Percentiles rank a stretch among this genome's conserved stretches.
Conservation (phyloP, 2,113 vertebrate genomes). For the Festucalex cinctus region DNA sequence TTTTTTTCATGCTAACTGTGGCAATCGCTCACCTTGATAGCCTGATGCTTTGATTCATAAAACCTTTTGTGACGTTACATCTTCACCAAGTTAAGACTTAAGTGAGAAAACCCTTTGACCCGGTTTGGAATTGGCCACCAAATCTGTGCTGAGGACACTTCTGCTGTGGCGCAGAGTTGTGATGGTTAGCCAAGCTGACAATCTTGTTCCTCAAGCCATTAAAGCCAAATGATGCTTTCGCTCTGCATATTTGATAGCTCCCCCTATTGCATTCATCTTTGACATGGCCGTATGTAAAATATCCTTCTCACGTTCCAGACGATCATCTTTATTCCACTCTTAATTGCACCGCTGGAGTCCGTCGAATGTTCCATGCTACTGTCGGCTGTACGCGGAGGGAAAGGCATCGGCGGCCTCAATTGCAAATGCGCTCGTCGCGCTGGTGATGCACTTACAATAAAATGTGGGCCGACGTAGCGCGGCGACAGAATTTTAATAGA, state of each 20-base stretch:
- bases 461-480: conserved; percentile 25
- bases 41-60: no score
- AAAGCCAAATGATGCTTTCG: background rate
- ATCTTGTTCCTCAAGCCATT: background rate
- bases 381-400: conserved; percentile 9
- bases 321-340: conserved; percentile 11
- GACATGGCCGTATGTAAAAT: conserved; percentile 1
- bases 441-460: conserved; percentile 38
- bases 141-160: background rate
- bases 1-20: no score
- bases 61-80: no score
- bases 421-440: conserved; percentile 20
- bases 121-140: no score
- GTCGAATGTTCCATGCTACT: conserved; percentile 3
- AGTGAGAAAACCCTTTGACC: no score
- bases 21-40: no score
- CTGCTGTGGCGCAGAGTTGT: background rate
- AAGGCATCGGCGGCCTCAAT: conserved; percentile 31
- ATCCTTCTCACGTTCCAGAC: conserved; percentile 10
- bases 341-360: background rate
- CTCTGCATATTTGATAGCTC: background rate
- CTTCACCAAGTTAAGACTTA: no score
- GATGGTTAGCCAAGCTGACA: background rate
- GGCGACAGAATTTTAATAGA: conserved; percentile 42
- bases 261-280: background rate